Evolutionary conservation across 2,888 invertebrate genomes (phyloP), one percentile per base, ranked within the genome.

Genomic region (Apamea sordens): DNA sequence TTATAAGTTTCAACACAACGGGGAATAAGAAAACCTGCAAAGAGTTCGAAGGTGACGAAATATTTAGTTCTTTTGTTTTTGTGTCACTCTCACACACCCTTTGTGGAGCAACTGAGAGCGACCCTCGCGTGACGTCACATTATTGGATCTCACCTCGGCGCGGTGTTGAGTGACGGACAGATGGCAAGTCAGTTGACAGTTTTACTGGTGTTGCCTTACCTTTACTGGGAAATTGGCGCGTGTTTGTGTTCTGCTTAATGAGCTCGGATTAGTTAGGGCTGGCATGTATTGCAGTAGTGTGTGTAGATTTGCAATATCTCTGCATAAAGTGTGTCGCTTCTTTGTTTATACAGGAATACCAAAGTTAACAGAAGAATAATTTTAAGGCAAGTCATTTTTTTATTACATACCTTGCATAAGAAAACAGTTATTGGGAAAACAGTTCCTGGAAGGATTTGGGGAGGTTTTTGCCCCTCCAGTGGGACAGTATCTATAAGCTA

Each of bases 141-240:
- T 82, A 87, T 89, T 44, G 88, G 77, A 83, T 90, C 90, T 81
- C 90, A 86, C 89, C 86, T 90, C 84, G 79, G 56, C 69, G 70
- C 76, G 89, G 89, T 89, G 85, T 89, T 67, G 59, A 53, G 82
- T 89, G 82, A 77, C 81, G 61, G 63, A 70, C 89, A 89, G 80
- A 81, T 85, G 88, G 83, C 71, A 44, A 73, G 65, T 32, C 4
- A 56, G 56, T 36, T 44, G 71, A 61, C 83, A 72, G 69, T 83
- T 50, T 59, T 36, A 75, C 76, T 61, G 64, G 82, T 76, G 76
- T 85, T 41, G 41, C 50, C 72, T 86, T 86, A 74, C 85, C 13
- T 21, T 13, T 88, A 75, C 72, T 59, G 41, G 65, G 85, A 85
- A 85, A 73, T 67, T 75, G 61, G 59, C 72, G 28, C 28, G 28